A percentile compares a stretch with the other conserved stretches of the same genome.
Evolutionary conservation across 2,113 vertebrate species (phyloP).

Genomic region (Emydura subglobosa): DNA sequence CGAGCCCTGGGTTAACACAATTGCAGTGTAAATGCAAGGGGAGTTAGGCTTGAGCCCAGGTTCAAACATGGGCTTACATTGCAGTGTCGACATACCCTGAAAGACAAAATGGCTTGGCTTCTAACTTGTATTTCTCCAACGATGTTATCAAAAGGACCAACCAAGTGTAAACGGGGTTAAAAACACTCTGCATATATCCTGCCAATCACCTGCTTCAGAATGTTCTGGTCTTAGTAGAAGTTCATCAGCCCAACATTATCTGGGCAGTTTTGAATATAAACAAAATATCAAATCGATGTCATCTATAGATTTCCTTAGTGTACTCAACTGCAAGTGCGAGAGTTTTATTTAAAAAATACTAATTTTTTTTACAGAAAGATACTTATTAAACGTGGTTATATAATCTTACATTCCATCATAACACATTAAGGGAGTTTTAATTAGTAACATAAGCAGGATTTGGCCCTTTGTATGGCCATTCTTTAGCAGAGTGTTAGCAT

Average conservation of each 20-base stretch:
- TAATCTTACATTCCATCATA: slow-evolving; percentile 46
- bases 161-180: not conserved
- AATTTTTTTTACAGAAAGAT: slow-evolving; percentile 24
- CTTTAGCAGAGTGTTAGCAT: not conserved
- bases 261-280: not conserved
- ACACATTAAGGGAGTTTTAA: slow-evolving; percentile 56
- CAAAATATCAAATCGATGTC: slow-evolving; percentile 1
- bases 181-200: not conserved
- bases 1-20: not conserved
- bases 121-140: slow-evolving; percentile 7
- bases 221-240: not conserved
- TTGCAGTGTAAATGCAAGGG: not conserved
- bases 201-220: not conserved
- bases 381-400: slow-evolving; percentile 15
- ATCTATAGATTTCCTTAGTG: slow-evolving; percentile 53
- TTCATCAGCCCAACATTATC: slow-evolving; percentile 17
- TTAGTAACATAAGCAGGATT: slow-evolving; percentile 21
- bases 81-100: not conserved
- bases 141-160: slow-evolving; percentile 32
- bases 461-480: not conserved
- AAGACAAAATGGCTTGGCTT: not conserved
- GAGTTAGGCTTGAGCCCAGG: not conserved
- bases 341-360: slow-evolving; percentile 12
- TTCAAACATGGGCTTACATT: not conserved
- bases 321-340: slow-evolving; percentile 50